phyloP scores from a whole-genome alignment of 2,797 vertebrate genomes.

The Megaceryle alcyon region DNA sequence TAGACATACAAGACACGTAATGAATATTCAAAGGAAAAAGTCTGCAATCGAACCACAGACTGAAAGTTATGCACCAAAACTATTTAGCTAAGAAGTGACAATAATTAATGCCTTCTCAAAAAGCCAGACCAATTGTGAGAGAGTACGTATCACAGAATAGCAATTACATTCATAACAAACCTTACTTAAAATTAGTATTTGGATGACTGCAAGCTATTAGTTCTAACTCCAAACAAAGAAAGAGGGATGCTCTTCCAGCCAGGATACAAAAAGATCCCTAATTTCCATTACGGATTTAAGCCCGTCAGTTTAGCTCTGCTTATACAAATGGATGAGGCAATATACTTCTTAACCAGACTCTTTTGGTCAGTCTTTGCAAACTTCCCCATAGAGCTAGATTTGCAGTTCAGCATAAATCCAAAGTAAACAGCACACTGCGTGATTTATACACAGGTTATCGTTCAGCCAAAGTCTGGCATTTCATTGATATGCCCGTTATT shows the following conservation, averaged over 20 bases:
- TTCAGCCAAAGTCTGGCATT: conserved; percentile 49
- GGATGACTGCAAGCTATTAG: background rate
- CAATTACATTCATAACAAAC: background rate
- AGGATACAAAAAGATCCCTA: background rate
- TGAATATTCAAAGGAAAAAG: conserved; percentile 27
- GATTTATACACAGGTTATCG: conserved; percentile 70
- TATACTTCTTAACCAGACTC: background rate
- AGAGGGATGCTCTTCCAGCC: background rate
- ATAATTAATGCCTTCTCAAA: conserved; percentile 11
- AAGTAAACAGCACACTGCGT: background rate
- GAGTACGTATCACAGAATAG: background rate
- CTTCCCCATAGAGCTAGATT: conserved; percentile 28
- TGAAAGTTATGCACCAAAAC: background rate
- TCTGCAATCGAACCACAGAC: background rate
- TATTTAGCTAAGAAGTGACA: background rate
- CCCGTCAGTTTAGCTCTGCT: background rate
- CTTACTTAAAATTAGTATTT: background rate
- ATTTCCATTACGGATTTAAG: background rate
- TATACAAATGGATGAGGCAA: background rate
- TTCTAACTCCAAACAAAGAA: background rate
- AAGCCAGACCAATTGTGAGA: background rate
- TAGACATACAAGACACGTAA: background rate
- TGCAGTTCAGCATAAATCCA: background rate
- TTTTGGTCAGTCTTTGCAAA: conserved; percentile 42
- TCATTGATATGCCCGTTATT: conserved; percentile 73